Percentiles rank a stretch among this genome's conserved stretches.
Evolutionary conservation across 2,797 vertebrate species (phyloP).

Genomic region (Falco rusticolus): DNA sequence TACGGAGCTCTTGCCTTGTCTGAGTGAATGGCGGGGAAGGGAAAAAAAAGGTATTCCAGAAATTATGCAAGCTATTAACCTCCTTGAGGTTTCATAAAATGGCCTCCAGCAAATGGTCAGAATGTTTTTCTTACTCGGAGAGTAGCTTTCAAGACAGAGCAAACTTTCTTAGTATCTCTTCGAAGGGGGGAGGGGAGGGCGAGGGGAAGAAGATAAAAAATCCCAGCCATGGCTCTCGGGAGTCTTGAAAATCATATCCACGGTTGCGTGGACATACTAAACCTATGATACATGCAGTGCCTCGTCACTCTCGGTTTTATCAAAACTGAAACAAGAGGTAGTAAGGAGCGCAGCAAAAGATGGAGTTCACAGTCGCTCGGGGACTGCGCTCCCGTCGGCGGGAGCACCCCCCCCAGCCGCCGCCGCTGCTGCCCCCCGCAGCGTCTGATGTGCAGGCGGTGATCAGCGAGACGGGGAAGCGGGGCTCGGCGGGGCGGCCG

Average conservation of each 20-base stretch:
- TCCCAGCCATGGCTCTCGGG: neutral
- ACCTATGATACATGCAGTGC: neutral
- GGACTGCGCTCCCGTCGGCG: neutral
- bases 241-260: conserved; percentile 49
- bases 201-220: neutral
- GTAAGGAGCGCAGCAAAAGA: conserved; percentile 44
- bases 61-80: conserved; percentile 31
- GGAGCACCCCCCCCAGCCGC: neutral
- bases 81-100: conserved; percentile 56
- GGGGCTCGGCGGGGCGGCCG: neutral
- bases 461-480: neutral
- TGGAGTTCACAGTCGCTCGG: neutral
- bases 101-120: conserved; percentile 55
- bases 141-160: neutral
- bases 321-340: conserved; percentile 49
- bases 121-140: neutral
- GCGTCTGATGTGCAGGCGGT: neutral
- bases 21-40: neutral
- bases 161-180: conserved; percentile 28
- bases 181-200: neutral
- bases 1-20: neutral
- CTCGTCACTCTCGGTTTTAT: conserved; percentile 22
- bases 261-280: conserved; percentile 2
- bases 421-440: neutral
- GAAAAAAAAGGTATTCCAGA: conserved; percentile 5